Evolutionary conservation across 2,113 vertebrate genomes (phyloP).

Genomic region (Lipotes vexillifer): DNA sequence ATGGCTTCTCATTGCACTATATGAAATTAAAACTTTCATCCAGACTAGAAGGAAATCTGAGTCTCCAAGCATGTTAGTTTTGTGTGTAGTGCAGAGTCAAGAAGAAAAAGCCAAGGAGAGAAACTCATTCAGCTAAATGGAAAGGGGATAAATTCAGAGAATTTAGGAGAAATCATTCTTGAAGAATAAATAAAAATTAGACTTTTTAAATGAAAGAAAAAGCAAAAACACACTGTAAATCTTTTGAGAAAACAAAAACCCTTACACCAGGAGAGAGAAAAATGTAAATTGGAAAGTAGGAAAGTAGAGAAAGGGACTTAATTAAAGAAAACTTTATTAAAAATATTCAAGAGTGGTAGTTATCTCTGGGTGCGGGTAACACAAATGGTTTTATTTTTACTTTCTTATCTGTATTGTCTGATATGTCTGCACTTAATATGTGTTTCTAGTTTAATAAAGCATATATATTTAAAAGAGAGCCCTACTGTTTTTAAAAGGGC

Average conservation of each 20-base stretch:
- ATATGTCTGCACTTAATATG: not conserved
- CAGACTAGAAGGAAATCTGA: not conserved
- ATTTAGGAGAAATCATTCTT: not conserved
- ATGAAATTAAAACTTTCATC: not conserved
- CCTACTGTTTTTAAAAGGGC: not conserved
- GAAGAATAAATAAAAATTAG: not conserved
- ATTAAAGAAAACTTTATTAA: not conserved
- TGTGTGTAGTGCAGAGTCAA: not conserved
- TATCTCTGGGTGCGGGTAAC: not conserved
- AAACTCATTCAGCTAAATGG: not conserved
- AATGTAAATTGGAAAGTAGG: not conserved
- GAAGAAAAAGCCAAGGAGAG: not conserved
- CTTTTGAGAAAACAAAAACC: not conserved
- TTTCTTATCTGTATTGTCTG: not conserved
- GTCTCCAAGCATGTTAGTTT: not conserved
- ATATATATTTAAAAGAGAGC: not conserved
- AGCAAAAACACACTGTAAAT: not conserved
- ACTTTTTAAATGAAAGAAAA: conserved; percentile 11
- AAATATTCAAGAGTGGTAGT: not conserved
- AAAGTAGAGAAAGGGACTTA: not conserved
- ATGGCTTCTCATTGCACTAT: conserved; percentile 11
- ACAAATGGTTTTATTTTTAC: not conserved
- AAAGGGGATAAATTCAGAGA: not conserved
- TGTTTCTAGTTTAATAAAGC: not conserved
- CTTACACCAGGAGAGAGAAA: not conserved